Percentiles rank a stretch among this genome's conserved stretches.
phyloP scores from a whole-genome alignment of 1,140 invertebrate genomes.

The Drosophila equinoxialis region DNA sequence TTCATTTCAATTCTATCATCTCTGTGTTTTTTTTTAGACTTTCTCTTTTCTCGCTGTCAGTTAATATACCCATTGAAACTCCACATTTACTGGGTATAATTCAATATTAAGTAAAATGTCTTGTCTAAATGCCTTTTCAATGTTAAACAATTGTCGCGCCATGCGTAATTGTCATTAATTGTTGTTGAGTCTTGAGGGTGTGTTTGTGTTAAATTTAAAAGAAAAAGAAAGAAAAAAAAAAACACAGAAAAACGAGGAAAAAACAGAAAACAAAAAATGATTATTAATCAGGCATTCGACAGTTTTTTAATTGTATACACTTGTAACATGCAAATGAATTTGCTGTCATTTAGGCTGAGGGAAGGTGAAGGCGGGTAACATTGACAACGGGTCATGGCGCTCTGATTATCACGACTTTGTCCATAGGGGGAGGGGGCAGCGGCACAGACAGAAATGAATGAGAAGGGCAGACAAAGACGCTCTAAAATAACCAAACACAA shows the following conservation, averaged over 20 bases:
- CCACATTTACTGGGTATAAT: slow-evolving; percentile 1
- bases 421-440: background rate
- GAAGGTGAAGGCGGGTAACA: slow-evolving; percentile 2
- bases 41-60: background rate
- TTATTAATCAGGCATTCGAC: slow-evolving; percentile 62
- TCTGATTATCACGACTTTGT: slow-evolving; percentile 32
- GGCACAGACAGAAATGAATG: background rate
- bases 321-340: slow-evolving; percentile 74
- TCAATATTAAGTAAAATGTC: slow-evolving; percentile 28
- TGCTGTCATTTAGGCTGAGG: background rate
- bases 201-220: background rate
- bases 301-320: slow-evolving; percentile 70
- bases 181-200: slow-evolving; percentile 20
- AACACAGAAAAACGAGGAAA: background rate
- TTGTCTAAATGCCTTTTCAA: slow-evolving; percentile 65
- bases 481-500: slow-evolving; percentile 40
- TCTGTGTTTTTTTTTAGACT: too few relatives aligned
- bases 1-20: too few relatives aligned
- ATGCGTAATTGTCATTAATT: slow-evolving; percentile 74
- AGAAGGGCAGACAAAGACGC: slow-evolving; percentile 13
- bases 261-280: background rate
- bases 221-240: background rate
- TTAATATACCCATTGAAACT: background rate
- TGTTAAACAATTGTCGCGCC: slow-evolving; percentile 54
- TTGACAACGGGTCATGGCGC: slow-evolving; percentile 45